phyloP scores from a whole-genome alignment of 2,888 invertebrate genomes.

The Scaptodrosophila latifasciaeformis region DNA sequence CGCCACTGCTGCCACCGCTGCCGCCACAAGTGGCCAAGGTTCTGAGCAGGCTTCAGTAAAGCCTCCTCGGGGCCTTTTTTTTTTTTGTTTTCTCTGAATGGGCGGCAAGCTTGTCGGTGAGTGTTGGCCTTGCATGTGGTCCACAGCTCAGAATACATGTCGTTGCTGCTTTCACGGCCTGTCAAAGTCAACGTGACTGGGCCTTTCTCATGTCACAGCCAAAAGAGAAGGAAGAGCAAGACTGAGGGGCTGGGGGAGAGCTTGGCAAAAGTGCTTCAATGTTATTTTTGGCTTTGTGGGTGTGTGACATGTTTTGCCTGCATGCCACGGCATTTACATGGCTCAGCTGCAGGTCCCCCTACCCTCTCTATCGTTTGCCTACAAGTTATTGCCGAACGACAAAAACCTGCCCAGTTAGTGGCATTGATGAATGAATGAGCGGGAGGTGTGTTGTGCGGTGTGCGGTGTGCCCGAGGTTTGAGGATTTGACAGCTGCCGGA shows the following conservation, averaged over 20 bases:
- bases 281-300: slow-evolving; percentile 60
- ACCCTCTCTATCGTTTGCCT: neutral
- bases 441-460: no score
- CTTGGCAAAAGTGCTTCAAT: slow-evolving; percentile 47
- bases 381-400: neutral
- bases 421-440: no score
- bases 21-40: neutral
- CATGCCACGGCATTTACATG: slow-evolving; percentile 31
- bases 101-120: no score
- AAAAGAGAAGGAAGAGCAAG: no score
- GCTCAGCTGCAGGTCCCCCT: slow-evolving; percentile 8
- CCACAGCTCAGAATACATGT: neutral
- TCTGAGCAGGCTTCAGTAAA: no score
- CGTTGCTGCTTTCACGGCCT: slow-evolving; percentile 30
- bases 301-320: slow-evolving; percentile 54
- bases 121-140: slow-evolving; percentile 18
- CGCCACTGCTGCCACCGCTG: slow-evolving; percentile 18
- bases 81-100: no score
- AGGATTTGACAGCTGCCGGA: slow-evolving; percentile 33
- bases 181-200: slow-evolving; percentile 55
- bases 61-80: no score
- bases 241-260: slow-evolving; percentile 10
- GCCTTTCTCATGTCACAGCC: no score
- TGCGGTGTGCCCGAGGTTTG: no score
- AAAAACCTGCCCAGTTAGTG: neutral